phyloP scores from a whole-genome alignment of 2,113 vertebrate species.

The Grallaria varia region DNA sequence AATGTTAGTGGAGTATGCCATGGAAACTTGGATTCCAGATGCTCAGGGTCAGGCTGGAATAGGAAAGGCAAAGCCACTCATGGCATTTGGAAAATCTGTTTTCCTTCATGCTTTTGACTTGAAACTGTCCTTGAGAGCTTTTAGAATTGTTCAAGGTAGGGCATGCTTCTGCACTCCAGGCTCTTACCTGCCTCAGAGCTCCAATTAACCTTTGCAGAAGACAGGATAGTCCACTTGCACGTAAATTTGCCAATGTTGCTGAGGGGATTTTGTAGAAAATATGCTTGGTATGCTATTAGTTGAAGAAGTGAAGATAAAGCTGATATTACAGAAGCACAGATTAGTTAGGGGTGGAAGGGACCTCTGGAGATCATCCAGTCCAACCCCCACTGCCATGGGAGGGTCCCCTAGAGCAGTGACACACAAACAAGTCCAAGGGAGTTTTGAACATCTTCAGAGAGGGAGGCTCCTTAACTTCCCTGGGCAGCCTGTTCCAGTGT shows the following conservation, averaged over 20 bases:
- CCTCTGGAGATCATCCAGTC: background rate
- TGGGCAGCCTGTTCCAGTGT: background rate
- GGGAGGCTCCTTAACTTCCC: background rate
- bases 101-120: background rate
- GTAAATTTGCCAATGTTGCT: background rate
- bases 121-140: background rate
- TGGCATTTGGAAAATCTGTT: background rate
- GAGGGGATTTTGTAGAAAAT: background rate
- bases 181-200: background rate
- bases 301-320: background rate
- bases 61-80: background rate
- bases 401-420: background rate
- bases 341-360: background rate
- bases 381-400: background rate
- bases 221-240: background rate
- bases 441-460: background rate
- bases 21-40: background rate
- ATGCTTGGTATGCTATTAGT: background rate
- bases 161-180: background rate
- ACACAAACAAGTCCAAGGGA: background rate
- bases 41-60: background rate
- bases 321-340: background rate
- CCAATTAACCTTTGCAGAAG: background rate
- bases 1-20: background rate
- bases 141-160: background rate